phyloP scores from a whole-genome alignment of 2,113 vertebrate species.

The Pygoscelis adeliae region DNA sequence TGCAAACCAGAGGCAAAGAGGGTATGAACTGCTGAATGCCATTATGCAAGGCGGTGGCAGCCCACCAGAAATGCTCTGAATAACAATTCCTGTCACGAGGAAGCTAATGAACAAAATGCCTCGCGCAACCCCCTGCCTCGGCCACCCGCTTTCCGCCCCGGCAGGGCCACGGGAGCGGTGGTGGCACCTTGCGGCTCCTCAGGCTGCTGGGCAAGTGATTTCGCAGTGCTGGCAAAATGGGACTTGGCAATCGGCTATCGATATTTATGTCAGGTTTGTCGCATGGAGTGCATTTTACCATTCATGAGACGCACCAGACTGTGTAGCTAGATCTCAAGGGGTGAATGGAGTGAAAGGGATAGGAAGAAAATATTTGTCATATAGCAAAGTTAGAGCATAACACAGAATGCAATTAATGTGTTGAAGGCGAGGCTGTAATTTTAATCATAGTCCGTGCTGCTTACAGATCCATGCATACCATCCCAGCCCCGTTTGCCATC shows the following conservation, averaged over 20 bases:
- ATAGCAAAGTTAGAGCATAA: not conserved
- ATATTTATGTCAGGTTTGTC: not conserved
- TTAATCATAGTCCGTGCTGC: not conserved
- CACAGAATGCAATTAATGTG: not conserved
- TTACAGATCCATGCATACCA: not conserved
- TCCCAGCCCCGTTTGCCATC: fast-evolving
- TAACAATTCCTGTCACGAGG: not conserved
- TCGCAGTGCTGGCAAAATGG: not conserved
- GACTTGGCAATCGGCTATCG: not conserved
- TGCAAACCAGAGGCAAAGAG: not conserved
- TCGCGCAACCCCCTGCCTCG: fast-evolving
- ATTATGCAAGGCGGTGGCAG: not conserved
- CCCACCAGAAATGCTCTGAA: not conserved
- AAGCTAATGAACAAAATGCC: not conserved
- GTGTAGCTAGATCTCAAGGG: not conserved
- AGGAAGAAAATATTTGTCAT: not conserved
- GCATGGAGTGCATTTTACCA: not conserved
- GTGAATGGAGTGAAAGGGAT: not conserved
- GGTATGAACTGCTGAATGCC: not conserved
- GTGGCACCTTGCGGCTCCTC: not conserved
- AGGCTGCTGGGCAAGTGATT: not conserved
- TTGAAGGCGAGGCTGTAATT: not conserved
- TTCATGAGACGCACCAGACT: not conserved
- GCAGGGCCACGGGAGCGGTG: not conserved
- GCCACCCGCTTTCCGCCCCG: not conserved